Evolutionary conservation across 64 coral and sea anemone species (phyloP), one percentile per base, ranked within the genome.

Genomic region (Montipora capricornis): DNA sequence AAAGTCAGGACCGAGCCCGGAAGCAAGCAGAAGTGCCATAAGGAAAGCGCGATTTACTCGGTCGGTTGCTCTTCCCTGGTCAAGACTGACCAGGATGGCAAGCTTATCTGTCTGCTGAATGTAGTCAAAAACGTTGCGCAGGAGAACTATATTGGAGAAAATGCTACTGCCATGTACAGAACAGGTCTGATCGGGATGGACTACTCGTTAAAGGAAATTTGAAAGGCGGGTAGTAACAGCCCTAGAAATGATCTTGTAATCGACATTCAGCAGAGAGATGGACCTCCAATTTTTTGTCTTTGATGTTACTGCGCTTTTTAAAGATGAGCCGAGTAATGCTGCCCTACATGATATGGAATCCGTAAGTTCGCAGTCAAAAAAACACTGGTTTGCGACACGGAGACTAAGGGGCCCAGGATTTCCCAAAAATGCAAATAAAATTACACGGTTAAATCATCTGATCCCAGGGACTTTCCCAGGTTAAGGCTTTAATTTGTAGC

Each of bases 391-490:
- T 8, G 53, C 53, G 10, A 19, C 4, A 0, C 12, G 17, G 12
- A 68, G 17, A 4, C 8, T 4, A 16, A 68, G 64, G 64, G 64
- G 64, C 29, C 29, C 29, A 29, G 29, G 0, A 80, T 16, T 15
- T 74, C 29, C 22, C 76, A 68, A 75, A 94, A 88, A 20, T 8
- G 24, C 0, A 5, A 19, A 82, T 88, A 94, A 82, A 94, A 94
- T 9, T 94, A n/a, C 2, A 88, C 29, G 0, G 92, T 20, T 0
- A 82, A 67, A 15, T 76, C 84, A 44, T 93, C 75, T 8, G 57
- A 58, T 0, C 92, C 76, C 0, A 61, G 91, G 0, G 83, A 78
- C 53, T 93, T 87, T 17, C 60, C 83, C 2, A 11, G 6, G 0
- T 60, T 24, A 20, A 93, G 44, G 3, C 16, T 49, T 5, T 80